phyloP scores from a whole-genome alignment of 1,140 invertebrate genomes.

The Plutomurus gul region DNA sequence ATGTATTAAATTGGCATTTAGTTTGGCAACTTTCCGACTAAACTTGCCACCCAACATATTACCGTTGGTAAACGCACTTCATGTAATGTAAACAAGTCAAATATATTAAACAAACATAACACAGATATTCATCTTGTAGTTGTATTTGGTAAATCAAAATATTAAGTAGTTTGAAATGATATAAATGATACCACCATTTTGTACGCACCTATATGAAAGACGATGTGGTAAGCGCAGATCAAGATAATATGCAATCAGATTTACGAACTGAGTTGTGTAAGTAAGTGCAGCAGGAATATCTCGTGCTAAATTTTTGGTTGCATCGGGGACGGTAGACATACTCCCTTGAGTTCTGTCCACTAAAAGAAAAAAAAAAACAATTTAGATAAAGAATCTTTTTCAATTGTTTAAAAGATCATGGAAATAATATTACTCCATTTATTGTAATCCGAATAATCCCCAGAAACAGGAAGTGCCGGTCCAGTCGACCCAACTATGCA shows the following conservation, averaged over 20 bases:
- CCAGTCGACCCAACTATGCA: constrained; percentile 70
- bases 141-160: neutral
- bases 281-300: constrained; percentile 77
- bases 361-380: constrained; percentile 61
- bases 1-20: constrained; percentile 81
- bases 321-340: constrained; percentile 62
- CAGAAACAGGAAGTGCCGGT: constrained; percentile 73
- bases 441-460: constrained; percentile 76
- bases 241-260: constrained; percentile 75
- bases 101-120: constrained; percentile 38
- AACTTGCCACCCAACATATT: constrained; percentile 73
- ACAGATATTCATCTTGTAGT: neutral
- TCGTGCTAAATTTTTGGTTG: constrained; percentile 67
- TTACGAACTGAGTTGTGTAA: constrained; percentile 80
- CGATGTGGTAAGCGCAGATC: constrained; percentile 75
- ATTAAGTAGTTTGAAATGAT: neutral
- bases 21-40: constrained; percentile 70
- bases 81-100: constrained; percentile 56
- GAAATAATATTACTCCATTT: constrained; percentile 67
- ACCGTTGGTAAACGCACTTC: constrained; percentile 72
- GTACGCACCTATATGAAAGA: constrained; percentile 70
- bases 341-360: constrained; percentile 67
- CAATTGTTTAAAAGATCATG: too few relatives aligned
- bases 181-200: neutral
- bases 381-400: neutral